Evolutionary conservation across 2,888 invertebrate genomes (phyloP), one percentile per base, ranked within the genome.

Genomic region (Argyresthia albistria): DNA sequence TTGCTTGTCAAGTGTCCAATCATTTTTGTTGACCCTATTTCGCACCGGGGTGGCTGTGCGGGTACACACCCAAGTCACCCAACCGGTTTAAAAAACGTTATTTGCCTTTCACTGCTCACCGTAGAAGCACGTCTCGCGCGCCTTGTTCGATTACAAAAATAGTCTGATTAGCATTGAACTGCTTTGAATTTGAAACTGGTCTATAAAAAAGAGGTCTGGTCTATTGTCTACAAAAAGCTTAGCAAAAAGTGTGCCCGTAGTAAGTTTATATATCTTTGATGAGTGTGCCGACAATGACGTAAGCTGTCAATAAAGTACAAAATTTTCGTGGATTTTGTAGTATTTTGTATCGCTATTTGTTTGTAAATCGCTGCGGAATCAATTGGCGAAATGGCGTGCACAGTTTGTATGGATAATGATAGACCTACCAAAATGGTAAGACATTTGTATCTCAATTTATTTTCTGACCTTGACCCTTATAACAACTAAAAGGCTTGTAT

Each of bases 381-480:
- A 46, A 43, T 47, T 39, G 57, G 11, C 11, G 10, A 56, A 59
- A 82, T 82, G 81, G 70, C 79, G 65, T 81, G 82, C 55, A 61
- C 74, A 9, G 57, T 71, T 47, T 81, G 81, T 60, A 55, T 70
- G 60, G 66, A 66, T 56, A 62, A 66, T 35, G 72, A 63, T 46
- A 76, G 71, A 1, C 64, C 46, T 11, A 76, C 70, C 67, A 76
- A 70, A 68, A 77, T 73, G 75, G 80, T 79, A 60, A 71, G 78
- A 36, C 11, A 10, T 25, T 25, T 25, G 25, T 25, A 25, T 25
- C 6, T 6, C n/a, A n/a, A n/a, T n/a, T 25, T 2, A 25, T 25
- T 25, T 25, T 25, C 25, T 25, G 25, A 25, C n/a, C n/a, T n/a
- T n/a, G n/a, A n/a, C n/a, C n/a, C n/a, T n/a, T n/a, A n/a, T n/a